These are phyloP conservation scores for Erpobdella octoculata DNA, from an alignment of 2,888 invertebrate genomes.

Conservation along the genomic window DNA sequence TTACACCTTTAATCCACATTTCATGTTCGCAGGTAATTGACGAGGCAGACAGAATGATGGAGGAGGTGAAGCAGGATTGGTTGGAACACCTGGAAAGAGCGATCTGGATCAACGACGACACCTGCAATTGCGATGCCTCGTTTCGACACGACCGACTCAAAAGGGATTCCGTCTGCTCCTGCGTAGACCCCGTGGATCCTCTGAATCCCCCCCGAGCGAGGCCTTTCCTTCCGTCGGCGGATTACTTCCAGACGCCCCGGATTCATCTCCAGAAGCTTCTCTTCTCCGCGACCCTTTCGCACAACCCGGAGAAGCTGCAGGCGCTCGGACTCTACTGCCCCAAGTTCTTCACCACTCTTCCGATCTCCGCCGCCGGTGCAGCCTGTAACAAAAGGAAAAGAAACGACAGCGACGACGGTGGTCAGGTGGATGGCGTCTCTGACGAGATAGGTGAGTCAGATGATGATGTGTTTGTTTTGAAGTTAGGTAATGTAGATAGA, in stretches of 20 bases:
- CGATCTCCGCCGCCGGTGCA: neutral
- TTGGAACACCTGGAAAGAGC: conserved; percentile 66
- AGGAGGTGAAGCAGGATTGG: conserved; percentile 85
- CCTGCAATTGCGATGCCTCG: neutral
- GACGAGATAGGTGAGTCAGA: neutral
- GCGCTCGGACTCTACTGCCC: conserved; percentile 81
- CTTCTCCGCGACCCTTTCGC: conserved; percentile 91
- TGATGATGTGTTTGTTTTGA: neutral
- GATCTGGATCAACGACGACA: neutral
- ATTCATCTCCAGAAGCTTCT: conserved; percentile 69
- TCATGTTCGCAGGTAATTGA: conserved; percentile 64
- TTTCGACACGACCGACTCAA: neutral
- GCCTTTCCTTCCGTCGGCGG: neutral
- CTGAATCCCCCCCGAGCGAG: neutral
- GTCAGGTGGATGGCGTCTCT: neutral
- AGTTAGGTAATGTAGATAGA: no score
- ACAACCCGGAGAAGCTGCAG: conserved; percentile 88
- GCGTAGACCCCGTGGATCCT: neutral
- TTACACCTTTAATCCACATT: neutral
- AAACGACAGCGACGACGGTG: neutral
- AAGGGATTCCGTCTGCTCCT: neutral
- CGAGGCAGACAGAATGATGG: conserved; percentile 91
- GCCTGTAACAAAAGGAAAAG: neutral
- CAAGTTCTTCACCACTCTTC: conserved; percentile 64
- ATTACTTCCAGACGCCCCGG: neutral